A percentile compares a stretch with the other conserved stretches of the same genome.
phyloP scores from a whole-genome alignment of 2,113 vertebrate species.

The Aleadryas rufinucha region DNA sequence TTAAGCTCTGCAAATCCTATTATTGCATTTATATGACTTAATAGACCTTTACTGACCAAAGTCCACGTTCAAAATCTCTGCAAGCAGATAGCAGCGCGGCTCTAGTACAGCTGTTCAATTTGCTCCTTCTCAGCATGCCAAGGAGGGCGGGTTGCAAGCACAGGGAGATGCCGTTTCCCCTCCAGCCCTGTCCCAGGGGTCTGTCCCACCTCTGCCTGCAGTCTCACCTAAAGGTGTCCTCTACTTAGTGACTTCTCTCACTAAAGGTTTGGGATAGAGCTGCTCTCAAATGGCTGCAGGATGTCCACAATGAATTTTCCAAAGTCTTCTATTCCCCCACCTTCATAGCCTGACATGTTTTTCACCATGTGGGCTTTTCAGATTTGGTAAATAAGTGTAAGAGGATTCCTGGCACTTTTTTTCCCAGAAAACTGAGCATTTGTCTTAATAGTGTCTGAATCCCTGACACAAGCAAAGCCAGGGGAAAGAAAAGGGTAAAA shows the following conservation, averaged over 20 bases:
- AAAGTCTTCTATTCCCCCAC: not conserved
- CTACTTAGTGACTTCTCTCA: not conserved
- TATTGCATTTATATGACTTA: constrained; percentile 1
- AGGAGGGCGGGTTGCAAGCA: not conserved
- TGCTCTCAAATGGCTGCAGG: not conserved
- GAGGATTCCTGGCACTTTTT: not conserved
- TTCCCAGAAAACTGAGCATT: not conserved
- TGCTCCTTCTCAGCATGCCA: not conserved
- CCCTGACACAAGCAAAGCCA: not conserved
- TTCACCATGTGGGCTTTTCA: not conserved
- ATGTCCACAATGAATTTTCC: not conserved
- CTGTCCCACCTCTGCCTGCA: not conserved
- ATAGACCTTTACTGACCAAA: constrained; percentile 35
- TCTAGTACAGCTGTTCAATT: not conserved
- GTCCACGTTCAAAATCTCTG: not conserved
- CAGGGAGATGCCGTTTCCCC: not conserved
- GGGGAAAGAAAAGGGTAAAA: not conserved
- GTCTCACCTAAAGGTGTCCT: not conserved
- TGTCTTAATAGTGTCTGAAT: not conserved
- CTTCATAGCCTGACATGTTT: not conserved
- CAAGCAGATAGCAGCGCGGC: not conserved
- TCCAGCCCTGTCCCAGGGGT: not conserved
- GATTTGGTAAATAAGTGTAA: not conserved
- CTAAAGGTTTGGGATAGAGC: not conserved
- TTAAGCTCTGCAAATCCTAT: constrained; percentile 5